phyloP scores from a whole-genome alignment of 1,140 invertebrate species.

The Drosophila erecta region DNA sequence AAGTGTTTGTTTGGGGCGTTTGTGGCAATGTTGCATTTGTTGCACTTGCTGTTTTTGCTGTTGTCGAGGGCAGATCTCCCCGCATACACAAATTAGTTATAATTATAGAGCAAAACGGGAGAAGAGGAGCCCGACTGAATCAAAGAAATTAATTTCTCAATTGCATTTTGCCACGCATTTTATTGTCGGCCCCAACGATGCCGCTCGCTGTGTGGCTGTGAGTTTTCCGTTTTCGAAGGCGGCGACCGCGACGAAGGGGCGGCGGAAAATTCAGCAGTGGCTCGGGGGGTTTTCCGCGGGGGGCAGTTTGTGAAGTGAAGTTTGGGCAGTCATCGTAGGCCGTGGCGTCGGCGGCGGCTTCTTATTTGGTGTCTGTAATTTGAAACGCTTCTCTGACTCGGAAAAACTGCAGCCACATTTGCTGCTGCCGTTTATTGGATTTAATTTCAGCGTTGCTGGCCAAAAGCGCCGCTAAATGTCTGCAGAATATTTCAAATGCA shows the following conservation, averaged over 20 bases:
- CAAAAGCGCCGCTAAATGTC: constrained; percentile 81
- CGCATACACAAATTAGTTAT: constrained; percentile 80
- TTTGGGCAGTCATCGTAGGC: constrained; percentile 28
- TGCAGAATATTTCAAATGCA: constrained; percentile 75
- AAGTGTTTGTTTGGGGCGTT: constrained; percentile 78
- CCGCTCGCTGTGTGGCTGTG: not conserved
- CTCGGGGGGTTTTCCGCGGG: constrained; percentile 11
- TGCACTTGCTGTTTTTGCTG: constrained; percentile 17
- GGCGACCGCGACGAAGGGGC: constrained; percentile 47
- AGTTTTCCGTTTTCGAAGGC: constrained; percentile 52
- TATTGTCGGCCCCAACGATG: constrained; percentile 66
- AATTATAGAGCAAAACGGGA: constrained; percentile 79
- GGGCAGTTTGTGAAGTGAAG: not conserved
- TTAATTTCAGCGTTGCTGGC: constrained; percentile 55
- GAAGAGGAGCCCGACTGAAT: constrained; percentile 60
- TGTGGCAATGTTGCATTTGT: constrained; percentile 33
- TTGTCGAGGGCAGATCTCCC: constrained; percentile 20
- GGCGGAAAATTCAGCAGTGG: not conserved
- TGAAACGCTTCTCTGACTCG: constrained; percentile 83
- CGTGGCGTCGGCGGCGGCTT: constrained; percentile 33
- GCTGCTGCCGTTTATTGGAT: constrained; percentile 20
- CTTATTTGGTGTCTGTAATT: constrained; percentile 84
- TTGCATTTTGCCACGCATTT: constrained; percentile 82
- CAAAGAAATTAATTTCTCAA: constrained; percentile 81
- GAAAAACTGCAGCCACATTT: constrained; percentile 63